Evolutionary conservation across 2,797 vertebrate genomes (phyloP), one percentile per base, ranked within the genome.

Genomic region (Balearica regulorum): DNA sequence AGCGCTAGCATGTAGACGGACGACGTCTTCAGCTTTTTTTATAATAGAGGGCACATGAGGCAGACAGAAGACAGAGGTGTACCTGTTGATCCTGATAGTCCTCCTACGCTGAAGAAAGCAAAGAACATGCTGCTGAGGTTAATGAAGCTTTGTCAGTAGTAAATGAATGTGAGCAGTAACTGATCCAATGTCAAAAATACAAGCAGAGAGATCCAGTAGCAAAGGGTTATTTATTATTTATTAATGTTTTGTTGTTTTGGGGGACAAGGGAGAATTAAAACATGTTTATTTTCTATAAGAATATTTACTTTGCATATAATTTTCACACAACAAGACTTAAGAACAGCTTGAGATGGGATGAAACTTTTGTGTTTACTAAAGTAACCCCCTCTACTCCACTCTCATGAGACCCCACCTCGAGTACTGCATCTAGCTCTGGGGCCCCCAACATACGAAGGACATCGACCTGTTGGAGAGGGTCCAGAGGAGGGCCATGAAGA

Each of bases 1-100:
- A 25, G 5, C 87, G 4, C 39, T 29, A 26, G 13, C 10, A 33
- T 1, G 1, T 5, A 6, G 9, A 11, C 1, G 1, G 19, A 4
- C 4, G 1, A 20, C 4, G 8, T 68, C 31, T 58, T 58, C 31
- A 65, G 16, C 11, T 71, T 76, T 75, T 11, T 3, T 43, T 37
- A 8, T 20, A 43, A 14, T 9, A 43, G 7, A 48, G 15, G 10
- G 10, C 35, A 57, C 3, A 3, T 0, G 9, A 70, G 19, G 28
- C 17, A 79, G 22, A 14, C 1, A 29, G 29, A 76, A 76, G 24
- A 24, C 13, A 12, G 70, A 54, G 11, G 18, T 26, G 3, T 17
- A 21, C 6, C 10, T 71, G 31, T 31, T 39, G 8, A 43, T 39
- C 39, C 26, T 29, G 12, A 24, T 26, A 20, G 5, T 88, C 26